Percentiles rank a stretch among this genome's conserved stretches.
These are phyloP conservation scores for Cryptophagus acutangulus DNA, from an alignment of 2,888 invertebrate genomes.

Conservation along the genomic window DNA sequence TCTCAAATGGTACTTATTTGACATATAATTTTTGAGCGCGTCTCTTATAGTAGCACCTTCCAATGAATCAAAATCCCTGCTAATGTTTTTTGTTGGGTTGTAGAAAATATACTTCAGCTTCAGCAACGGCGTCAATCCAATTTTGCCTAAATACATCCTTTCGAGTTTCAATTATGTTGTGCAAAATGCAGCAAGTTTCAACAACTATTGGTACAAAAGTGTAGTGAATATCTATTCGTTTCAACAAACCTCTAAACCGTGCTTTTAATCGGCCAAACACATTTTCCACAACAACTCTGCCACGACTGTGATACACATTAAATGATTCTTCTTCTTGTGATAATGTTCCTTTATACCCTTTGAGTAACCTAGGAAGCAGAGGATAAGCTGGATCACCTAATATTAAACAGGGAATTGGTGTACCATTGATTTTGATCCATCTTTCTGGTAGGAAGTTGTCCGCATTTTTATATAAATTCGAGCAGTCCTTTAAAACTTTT, in stretches of 20 bases:
- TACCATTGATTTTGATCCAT: slow-evolving; percentile 6
- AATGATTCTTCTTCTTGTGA: slow-evolving; percentile 10
- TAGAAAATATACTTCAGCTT: no score
- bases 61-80: no score
- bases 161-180: slow-evolving; percentile 10
- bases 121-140: not conserved
- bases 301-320: slow-evolving; percentile 9
- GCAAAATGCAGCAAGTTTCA: slow-evolving; percentile 21
- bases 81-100: no score
- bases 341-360: no score
- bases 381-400: slow-evolving; percentile 7
- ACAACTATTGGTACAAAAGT: slow-evolving; percentile 26
- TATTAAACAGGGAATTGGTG: slow-evolving; percentile 3
- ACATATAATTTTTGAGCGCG: no score
- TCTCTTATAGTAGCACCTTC: no score
- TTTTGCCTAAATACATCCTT: slow-evolving; percentile 7
- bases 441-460: slow-evolving; percentile 5
- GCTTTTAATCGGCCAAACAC: slow-evolving; percentile 34
- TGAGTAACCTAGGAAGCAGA: not conserved
- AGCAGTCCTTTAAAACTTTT: slow-evolving; percentile 2
- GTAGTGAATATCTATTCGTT: slow-evolving; percentile 24
- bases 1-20: no score
- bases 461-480: slow-evolving; percentile 6
- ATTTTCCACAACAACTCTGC: slow-evolving; percentile 27
- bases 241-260: slow-evolving; percentile 27